Percentiles rank a stretch among this genome's conserved stretches.
These are phyloP conservation scores for Gorsachius goisagi DNA, from an alignment of 2,113 vertebrate genomes.

Conservation along the genomic window DNA sequence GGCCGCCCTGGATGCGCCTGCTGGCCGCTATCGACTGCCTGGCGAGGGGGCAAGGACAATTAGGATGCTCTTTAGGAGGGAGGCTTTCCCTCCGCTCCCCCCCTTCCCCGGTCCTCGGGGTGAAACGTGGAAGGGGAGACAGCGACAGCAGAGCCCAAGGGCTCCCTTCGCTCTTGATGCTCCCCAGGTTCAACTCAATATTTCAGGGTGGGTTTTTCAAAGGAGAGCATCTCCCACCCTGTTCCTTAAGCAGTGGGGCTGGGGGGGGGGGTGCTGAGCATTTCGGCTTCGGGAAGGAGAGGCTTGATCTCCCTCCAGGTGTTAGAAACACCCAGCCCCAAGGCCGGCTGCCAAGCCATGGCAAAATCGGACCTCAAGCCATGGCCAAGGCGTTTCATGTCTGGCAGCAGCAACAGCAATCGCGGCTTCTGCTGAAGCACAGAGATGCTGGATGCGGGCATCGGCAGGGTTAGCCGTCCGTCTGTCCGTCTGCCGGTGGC, in stretches of 20 bases:
- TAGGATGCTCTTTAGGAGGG: conserved; percentile 68
- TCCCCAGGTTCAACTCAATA: neutral
- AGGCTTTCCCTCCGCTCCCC: neutral
- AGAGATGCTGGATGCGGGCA: neutral
- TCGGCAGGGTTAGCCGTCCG: neutral
- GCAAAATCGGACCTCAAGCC: neutral
- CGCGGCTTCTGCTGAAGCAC: accelerated
- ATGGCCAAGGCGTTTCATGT: accelerated
- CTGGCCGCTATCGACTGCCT: conserved; percentile 84
- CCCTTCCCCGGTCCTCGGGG: neutral
- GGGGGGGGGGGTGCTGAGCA: too few species aligned
- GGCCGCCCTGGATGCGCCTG: conserved; percentile 67
- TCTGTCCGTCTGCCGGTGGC: neutral
- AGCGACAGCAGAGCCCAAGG: neutral
- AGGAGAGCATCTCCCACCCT: too few species aligned
- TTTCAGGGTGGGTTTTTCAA: too few species aligned
- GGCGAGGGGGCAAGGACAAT: conserved; percentile 83
- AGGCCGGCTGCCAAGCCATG: neutral
- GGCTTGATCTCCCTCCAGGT: neutral
- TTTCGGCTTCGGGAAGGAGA: neutral
- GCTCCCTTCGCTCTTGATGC: neutral
- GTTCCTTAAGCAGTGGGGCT: too few species aligned
- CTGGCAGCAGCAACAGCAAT: neutral
- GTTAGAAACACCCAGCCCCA: neutral
- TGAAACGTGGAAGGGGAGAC: neutral